Evolutionary conservation across 1,140 invertebrate genomes (phyloP).

Genomic region (Lepidurus arcticus): DNA sequence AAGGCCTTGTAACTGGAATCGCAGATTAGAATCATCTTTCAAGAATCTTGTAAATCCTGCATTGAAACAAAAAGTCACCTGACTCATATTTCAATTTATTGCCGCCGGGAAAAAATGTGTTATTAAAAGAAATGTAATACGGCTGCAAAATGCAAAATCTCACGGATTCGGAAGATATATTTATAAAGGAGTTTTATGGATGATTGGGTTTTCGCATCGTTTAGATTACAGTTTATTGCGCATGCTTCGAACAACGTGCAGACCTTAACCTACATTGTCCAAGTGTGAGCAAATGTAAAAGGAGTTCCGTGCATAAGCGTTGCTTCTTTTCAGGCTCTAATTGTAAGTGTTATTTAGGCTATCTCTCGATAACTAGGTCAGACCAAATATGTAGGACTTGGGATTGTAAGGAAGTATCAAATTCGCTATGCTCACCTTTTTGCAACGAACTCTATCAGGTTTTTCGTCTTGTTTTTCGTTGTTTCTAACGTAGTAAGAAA

Average conservation of each 20-base stretch:
- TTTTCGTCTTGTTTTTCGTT: not conserved
- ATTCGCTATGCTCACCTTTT: not conserved
- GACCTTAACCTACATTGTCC: slow-evolving; percentile 11
- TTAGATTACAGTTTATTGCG: not conserved
- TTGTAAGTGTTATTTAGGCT: not conserved
- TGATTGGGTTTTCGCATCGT: slow-evolving; percentile 13
- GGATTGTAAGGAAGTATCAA: not conserved
- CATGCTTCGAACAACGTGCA: not conserved
- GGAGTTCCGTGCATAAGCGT: not conserved
- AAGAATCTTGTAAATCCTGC: too few species aligned
- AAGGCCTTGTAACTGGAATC: too few species aligned
- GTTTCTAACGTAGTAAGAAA: not conserved
- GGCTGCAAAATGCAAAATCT: not conserved
- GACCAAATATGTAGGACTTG: not conserved
- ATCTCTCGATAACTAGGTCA: slow-evolving; percentile 11
- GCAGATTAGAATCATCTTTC: too few species aligned
- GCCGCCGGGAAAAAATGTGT: too few species aligned
- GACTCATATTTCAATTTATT: too few species aligned
- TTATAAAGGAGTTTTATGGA: not conserved
- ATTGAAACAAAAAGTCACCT: too few species aligned
- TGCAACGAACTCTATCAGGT: not conserved
- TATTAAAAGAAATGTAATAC: not conserved
- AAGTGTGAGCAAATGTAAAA: not conserved
- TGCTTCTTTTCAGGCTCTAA: not conserved
- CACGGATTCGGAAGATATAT: not conserved